Evolutionary conservation across 2,113 vertebrate genomes (phyloP).

Genomic region (Narcine bancroftii): DNA sequence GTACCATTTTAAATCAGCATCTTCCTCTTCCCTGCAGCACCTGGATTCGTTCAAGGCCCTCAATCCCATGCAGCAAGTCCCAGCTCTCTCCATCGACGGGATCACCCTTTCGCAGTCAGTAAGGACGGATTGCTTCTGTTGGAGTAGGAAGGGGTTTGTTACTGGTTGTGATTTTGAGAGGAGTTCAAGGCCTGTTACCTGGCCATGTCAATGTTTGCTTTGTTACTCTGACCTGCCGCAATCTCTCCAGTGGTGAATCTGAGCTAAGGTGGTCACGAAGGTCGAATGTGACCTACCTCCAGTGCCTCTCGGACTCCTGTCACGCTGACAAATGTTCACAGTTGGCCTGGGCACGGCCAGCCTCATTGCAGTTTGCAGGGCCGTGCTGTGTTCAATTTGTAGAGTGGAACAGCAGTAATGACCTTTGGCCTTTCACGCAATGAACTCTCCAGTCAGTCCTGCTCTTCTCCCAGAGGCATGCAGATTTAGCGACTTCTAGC

Average conservation of each 20-base stretch:
- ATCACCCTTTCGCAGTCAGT: conserved; percentile 80
- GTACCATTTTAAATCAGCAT: neutral
- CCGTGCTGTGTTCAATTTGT: no score
- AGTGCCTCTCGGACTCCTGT: neutral
- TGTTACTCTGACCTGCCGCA: neutral
- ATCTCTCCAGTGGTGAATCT: neutral
- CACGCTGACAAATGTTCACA: neutral
- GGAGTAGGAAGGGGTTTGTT: neutral
- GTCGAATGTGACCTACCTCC: no score
- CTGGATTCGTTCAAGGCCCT: conserved; percentile 67
- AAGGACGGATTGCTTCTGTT: conserved; percentile 46
- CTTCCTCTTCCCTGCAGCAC: conserved; percentile 54
- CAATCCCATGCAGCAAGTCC: conserved; percentile 93
- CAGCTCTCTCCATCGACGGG: conserved; percentile 79
- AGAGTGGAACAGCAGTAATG: neutral
- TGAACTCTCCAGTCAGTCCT: neutral
- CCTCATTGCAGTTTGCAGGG: no score
- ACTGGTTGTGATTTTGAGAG: neutral
- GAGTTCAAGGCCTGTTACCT: neutral
- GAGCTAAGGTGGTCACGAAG: neutral
- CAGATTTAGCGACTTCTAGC: no score
- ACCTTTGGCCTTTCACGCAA: neutral
- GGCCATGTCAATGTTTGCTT: neutral
- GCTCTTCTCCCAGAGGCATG: no score
- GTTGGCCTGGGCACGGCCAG: neutral